A percentile compares a stretch with the other conserved stretches of the same genome.
phyloP scores from a whole-genome alignment of 2,888 invertebrate genomes.

The Phengaris alcon region DNA sequence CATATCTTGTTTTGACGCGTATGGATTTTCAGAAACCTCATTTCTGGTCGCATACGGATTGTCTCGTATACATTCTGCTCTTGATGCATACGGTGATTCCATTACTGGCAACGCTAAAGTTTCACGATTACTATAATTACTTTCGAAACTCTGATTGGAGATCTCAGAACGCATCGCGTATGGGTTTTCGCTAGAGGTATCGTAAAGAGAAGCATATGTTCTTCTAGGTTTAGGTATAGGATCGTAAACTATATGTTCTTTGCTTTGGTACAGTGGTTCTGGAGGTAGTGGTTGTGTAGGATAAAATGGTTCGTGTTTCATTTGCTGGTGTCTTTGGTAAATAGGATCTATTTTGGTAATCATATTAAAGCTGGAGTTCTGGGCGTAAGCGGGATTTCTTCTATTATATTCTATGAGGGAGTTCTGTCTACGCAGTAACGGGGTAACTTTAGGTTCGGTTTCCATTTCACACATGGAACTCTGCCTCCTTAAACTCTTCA shows the following conservation, averaged over 20 bases:
- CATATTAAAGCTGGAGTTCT: slow-evolving; percentile 73
- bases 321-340: slow-evolving; percentile 76
- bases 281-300: slow-evolving; percentile 76
- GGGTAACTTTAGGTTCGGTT: slow-evolving; percentile 78
- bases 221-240: slow-evolving; percentile 75
- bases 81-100: slow-evolving; percentile 60
- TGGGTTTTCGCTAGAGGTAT: slow-evolving; percentile 70
- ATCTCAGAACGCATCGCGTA: slow-evolving; percentile 67
- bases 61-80: slow-evolving; percentile 50
- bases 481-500: slow-evolving; percentile 64
- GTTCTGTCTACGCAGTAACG: slow-evolving; percentile 74
- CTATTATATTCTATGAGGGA: slow-evolving; percentile 76
- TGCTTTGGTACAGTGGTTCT: slow-evolving; percentile 76
- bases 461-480: slow-evolving; percentile 77
- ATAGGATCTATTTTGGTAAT: slow-evolving; percentile 79
- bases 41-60: slow-evolving; percentile 46
- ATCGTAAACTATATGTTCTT: slow-evolving; percentile 72
- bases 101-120: slow-evolving; percentile 64
- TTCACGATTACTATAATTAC: slow-evolving; percentile 65
- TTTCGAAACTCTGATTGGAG: slow-evolving; percentile 68
- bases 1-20: slow-evolving; percentile 47
- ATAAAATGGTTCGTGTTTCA: slow-evolving; percentile 73
- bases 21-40: slow-evolving; percentile 47
- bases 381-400: slow-evolving; percentile 66
- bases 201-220: slow-evolving; percentile 71